Conservation (phyloP, 2,888 invertebrate species). For the Chirona hameri region DNA sequence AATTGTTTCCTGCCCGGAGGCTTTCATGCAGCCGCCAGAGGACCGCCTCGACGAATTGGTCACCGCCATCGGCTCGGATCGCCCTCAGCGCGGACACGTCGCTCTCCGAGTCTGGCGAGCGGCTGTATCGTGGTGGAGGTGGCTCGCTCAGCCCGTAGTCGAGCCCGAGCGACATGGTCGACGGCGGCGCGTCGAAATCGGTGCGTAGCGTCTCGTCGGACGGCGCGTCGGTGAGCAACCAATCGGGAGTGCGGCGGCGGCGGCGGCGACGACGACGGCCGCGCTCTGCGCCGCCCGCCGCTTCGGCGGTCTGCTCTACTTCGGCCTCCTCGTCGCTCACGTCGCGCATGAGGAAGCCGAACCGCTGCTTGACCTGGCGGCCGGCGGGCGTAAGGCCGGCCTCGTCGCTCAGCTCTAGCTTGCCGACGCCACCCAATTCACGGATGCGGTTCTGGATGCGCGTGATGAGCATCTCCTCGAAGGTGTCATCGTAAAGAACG, state of each 20-base stretch:
- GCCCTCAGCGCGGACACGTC: background rate
- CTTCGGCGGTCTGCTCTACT: no score
- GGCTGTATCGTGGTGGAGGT: background rate
- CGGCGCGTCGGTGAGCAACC: slow-evolving; percentile 24
- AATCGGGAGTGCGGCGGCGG: background rate
- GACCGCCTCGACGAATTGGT: slow-evolving; percentile 13
- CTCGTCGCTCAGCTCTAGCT: background rate
- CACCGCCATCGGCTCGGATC: background rate
- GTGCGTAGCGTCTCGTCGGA: background rate
- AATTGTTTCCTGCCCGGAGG: slow-evolving; percentile 13
- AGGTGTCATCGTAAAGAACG: background rate
- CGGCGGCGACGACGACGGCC: background rate
- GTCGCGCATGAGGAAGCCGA: slow-evolving; percentile 1
- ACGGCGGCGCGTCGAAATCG: background rate
- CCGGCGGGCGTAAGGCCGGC: background rate
- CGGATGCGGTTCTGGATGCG: slow-evolving; percentile 23
- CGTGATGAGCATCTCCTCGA: background rate
- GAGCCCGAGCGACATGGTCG: background rate
- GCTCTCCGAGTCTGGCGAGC: background rate
- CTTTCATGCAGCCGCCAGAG: background rate
- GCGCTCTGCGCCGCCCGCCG: background rate
- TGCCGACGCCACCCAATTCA: slow-evolving; percentile 2
- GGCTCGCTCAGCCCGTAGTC: background rate
- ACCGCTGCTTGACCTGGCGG: background rate
- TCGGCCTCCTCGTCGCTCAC: background rate